A percentile compares a stretch with the other conserved stretches of the same genome.
phyloP scores from a whole-genome alignment of 2,888 invertebrate species.

The Dascillus cervinus region DNA sequence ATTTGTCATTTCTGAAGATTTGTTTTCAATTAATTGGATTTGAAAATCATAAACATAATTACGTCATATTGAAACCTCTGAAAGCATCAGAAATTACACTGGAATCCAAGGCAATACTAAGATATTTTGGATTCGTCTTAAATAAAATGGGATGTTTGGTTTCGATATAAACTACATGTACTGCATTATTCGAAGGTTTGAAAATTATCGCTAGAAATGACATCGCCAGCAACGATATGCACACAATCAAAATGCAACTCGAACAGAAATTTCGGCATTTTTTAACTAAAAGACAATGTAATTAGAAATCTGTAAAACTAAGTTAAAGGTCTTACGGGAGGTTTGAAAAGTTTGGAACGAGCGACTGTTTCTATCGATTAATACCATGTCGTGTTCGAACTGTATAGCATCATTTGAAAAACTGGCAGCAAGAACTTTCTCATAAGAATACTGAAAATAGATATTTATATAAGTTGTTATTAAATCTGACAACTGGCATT shows the following conservation, averaged over 20 bases:
- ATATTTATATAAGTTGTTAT: too few relatives aligned
- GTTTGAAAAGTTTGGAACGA: slow-evolving; percentile 4
- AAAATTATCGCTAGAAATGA: slow-evolving; percentile 7
- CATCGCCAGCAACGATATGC: slow-evolving; percentile 6
- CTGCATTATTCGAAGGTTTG: slow-evolving; percentile 5
- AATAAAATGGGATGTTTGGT: too few relatives aligned
- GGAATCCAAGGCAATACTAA: slow-evolving; percentile 39
- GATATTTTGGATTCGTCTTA: slow-evolving; percentile 25
- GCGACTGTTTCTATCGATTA: slow-evolving; percentile 2
- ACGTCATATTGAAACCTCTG: slow-evolving; percentile 33
- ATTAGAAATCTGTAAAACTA: not conserved
- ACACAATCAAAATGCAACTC: slow-evolving; percentile 6
- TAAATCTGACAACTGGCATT: not conserved
- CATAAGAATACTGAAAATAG: too few relatives aligned
- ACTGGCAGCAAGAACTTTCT: too few relatives aligned
- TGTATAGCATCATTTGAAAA: not conserved
- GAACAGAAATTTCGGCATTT: slow-evolving; percentile 5
- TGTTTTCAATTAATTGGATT: slow-evolving; percentile 1
- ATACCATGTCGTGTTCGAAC: slow-evolving; percentile 6
- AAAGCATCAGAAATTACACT: slow-evolving; percentile 35
- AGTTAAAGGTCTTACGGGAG: slow-evolving; percentile 4
- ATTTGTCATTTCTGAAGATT: slow-evolving; percentile 28
- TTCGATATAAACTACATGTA: slow-evolving; percentile 8
- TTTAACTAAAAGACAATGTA: slow-evolving; percentile 6
- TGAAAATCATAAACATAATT: slow-evolving; percentile 12